Base-by-base conservation (phyloP, 2,797 vertebrate genomes). In the Sphenodon punctatus region DNA sequence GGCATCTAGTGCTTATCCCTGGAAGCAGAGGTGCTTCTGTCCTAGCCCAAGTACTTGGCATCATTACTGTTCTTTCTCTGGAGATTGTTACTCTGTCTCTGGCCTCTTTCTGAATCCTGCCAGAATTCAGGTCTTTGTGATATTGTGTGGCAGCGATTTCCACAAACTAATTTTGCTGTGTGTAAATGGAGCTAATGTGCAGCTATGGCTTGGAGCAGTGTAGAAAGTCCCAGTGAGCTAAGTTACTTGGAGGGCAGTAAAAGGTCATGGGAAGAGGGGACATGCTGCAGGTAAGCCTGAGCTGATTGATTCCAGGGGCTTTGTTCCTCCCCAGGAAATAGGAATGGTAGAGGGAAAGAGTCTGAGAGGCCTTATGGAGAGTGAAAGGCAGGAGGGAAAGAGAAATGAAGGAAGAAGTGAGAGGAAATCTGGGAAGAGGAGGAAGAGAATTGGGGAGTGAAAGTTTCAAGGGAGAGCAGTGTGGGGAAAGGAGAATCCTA, bases 391-490 rank as follows among this genome's bases (percentile, higher is more conserved):
- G 30, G 34, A 30, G 45, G 49, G n/a, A 30, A 41, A 58, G 66
- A 71, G 39, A 56, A 72, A 82, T 85, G 83, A 77, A 72, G 6
- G 78, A 79, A 78, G 85, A 7, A 7, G 13, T n/a, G 34, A 22
- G 51, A 30, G 51, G 32, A 85, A 90, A 78, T 82, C 70, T 1
- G 9, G 59, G 67, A 72, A 1, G 68, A 67, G 80, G 82, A 51
- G 78, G 65, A 38, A 34, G 61, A 17, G n/a, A 12, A 22, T 22
- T n/a, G 15, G n/a, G n/a, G n/a, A n/a, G 20, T 30, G 22, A 23
- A 56, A 42, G 66, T 34, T 61, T 60, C 84, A 48, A 80, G 22
- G 71, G 49, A 84, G 66, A 79, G 64, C n/a, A 30, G 25, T 7
- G 17, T 20, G 7, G 10, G 32, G 25, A 7, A 30, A 12, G 2